A percentile compares a stretch with the other conserved stretches of the same genome.
Evolutionary conservation across 1,140 invertebrate genomes (phyloP).

Genomic region (Lordiphosa collinella): DNA sequence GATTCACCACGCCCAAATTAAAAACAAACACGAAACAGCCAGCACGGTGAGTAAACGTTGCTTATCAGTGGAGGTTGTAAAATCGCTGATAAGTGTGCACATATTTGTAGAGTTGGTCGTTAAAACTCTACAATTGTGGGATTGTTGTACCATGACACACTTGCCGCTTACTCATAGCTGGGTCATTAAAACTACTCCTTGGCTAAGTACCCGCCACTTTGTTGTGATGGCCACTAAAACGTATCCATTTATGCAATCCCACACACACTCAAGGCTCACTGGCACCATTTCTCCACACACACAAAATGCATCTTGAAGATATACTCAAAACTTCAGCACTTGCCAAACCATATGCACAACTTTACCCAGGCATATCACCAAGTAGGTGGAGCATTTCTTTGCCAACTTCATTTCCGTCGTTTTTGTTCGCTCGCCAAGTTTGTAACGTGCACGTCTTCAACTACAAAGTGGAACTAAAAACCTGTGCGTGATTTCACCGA

Average conservation of each 20-base stretch:
- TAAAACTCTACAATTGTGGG: not conserved
- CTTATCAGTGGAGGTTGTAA: conserved; percentile 42
- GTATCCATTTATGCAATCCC: conserved; percentile 3
- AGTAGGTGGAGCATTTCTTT: conserved; percentile 71
- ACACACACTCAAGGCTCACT: not conserved
- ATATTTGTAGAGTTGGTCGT: conserved; percentile 46
- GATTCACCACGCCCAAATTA: conserved; percentile 29
- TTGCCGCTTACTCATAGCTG: conserved; percentile 43
- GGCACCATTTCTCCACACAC: not conserved
- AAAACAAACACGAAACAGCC: conserved; percentile 23
- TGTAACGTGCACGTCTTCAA: conserved; percentile 47
- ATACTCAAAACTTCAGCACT: conserved; percentile 15
- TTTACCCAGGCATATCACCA: conserved; percentile 77
- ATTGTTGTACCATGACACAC: conserved; percentile 40
- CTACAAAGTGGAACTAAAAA: conserved; percentile 64
- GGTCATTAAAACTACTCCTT: conserved; percentile 13
- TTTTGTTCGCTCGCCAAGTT: conserved; percentile 41
- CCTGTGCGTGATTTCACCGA: conserved; percentile 39
- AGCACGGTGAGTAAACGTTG: conserved; percentile 57
- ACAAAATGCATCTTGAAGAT: conserved; percentile 4
- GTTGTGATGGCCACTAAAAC: conserved; percentile 4
- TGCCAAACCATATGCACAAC: conserved; percentile 25
- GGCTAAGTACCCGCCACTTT: not conserved
- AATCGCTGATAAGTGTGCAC: conserved; percentile 49
- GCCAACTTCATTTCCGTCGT: conserved; percentile 65